phyloP scores from a whole-genome alignment of 2,797 vertebrate genomes.

The Poliocrania exsul region DNA sequence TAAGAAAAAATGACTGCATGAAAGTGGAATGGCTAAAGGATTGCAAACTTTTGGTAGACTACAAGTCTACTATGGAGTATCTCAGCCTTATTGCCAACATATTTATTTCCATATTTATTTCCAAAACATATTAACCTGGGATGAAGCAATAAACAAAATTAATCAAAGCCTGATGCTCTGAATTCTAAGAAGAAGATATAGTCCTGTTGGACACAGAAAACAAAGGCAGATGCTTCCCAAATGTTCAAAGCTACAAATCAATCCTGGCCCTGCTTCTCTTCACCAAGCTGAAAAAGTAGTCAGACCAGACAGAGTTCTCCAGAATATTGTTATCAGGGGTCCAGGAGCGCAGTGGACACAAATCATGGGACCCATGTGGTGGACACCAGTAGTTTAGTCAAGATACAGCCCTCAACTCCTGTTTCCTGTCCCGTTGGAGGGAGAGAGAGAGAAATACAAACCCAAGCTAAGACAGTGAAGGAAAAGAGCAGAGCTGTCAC shows the following conservation, averaged over 20 bases:
- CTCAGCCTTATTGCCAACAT: neutral
- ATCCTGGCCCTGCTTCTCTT: neutral
- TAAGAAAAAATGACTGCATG: neutral
- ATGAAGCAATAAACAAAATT: constrained; percentile 16
- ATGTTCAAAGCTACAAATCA: neutral
- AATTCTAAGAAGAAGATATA: neutral
- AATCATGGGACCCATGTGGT: neutral
- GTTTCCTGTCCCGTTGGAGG: neutral
- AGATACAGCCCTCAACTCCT: neutral
- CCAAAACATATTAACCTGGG: constrained; percentile 4
- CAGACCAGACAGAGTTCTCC: neutral
- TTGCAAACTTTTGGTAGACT: neutral
- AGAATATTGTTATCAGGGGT: neutral
- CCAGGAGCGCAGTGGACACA: neutral
- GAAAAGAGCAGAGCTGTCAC: neutral
- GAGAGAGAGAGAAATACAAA: neutral
- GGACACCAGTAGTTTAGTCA: neutral
- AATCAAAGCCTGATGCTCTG: constrained; percentile 13
- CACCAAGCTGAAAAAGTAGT: neutral
- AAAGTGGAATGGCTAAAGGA: neutral
- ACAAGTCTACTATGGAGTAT: neutral
- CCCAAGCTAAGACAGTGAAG: neutral
- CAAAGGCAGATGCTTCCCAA: neutral
- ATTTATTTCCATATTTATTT: constrained; percentile 25
- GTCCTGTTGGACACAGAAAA: neutral